Evolutionary conservation across 2,888 invertebrate species (phyloP), one percentile per base, ranked within the genome.

Genomic region (Phytoseiulus persimilis): DNA sequence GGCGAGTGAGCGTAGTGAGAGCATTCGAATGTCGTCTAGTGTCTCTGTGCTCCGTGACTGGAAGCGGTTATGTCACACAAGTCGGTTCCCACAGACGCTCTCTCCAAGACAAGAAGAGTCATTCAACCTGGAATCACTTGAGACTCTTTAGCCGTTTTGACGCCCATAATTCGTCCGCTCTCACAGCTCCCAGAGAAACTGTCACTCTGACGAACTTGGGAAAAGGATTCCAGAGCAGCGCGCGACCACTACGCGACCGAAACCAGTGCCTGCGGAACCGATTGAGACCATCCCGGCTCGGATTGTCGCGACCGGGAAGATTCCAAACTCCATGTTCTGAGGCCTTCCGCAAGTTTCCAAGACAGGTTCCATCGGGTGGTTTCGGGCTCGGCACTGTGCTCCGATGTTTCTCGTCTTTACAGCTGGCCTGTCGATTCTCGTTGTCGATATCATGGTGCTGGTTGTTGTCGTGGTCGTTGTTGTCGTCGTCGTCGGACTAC

Each of bases 21-120:
- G 65, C 65, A 14, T 65, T 14, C 65, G 65, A 65, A 65, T 65
- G 65, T 65, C 18, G 65, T 65, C 65, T 65, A 18, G 5, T 46
- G 46, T 65, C 65, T 18, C 65, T 65, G 65, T 18, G 65, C 65
- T 65, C 65, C 65, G 65, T 28, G 65, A 65, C 65, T 65, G 65
- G 65, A 65, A 65, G 65, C 65, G 65, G 65, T 65, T 65, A 65
- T 65, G 65, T 65, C 65, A 65, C 65, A 65, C 65, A 65, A 65
- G 65, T 65, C 18, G 65, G 65, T 65, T 65, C 65, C 65, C 65
- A 65, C 65, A 65, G 65, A 23, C 65, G 65, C 65, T 65, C 65
- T 23, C 65, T 28, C 65, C 28, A 18, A 65, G 65, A 65, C 65
- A 65, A 65, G 65, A 65, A 28, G 28, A 65, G 65, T 65, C 65